These are phyloP conservation scores for Eulithis testata DNA, from an alignment of 2,888 invertebrate species.

Conservation along the genomic window DNA sequence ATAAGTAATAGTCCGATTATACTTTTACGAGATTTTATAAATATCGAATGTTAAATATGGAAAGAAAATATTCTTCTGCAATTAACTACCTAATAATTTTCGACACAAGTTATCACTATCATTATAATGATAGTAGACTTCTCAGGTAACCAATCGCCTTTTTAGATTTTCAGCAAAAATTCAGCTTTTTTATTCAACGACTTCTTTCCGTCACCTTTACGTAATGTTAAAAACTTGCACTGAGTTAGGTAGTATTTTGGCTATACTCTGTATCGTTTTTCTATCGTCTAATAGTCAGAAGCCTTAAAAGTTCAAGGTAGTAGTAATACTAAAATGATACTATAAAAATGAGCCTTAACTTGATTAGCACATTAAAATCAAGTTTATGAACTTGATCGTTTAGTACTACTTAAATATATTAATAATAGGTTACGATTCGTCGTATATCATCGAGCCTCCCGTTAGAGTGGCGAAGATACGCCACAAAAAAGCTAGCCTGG, in stretches of 20 bases:
- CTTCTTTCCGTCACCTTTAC: too few species aligned
- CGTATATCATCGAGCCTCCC: conserved; percentile 20
- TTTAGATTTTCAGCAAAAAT: too few species aligned
- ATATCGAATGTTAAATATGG: too few species aligned
- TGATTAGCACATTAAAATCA: conserved; percentile 9
- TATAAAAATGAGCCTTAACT: background rate
- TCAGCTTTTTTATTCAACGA: too few species aligned
- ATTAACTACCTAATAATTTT: too few species aligned
- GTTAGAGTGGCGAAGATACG: conserved; percentile 10
- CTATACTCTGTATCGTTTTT: background rate
- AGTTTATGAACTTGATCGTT: conserved; percentile 17
- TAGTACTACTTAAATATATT: conserved; percentile 20
- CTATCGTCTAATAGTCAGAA: background rate
- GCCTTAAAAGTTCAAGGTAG: background rate
- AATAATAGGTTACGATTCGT: background rate
- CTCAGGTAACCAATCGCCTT: too few species aligned
- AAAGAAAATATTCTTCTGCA: too few species aligned
- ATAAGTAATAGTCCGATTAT: conserved; percentile 7
- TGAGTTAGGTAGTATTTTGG: too few species aligned
- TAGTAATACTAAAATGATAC: background rate
- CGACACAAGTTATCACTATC: too few species aligned
- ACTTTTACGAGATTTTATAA: background rate
- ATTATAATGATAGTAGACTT: too few species aligned
- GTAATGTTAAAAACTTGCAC: too few species aligned
- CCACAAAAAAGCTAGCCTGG: background rate